A percentile compares a stretch with the other conserved stretches of the same genome.
These are phyloP conservation scores for Scaeva pyrastri DNA, from an alignment of 2,888 invertebrate species.

Conservation along the genomic window DNA sequence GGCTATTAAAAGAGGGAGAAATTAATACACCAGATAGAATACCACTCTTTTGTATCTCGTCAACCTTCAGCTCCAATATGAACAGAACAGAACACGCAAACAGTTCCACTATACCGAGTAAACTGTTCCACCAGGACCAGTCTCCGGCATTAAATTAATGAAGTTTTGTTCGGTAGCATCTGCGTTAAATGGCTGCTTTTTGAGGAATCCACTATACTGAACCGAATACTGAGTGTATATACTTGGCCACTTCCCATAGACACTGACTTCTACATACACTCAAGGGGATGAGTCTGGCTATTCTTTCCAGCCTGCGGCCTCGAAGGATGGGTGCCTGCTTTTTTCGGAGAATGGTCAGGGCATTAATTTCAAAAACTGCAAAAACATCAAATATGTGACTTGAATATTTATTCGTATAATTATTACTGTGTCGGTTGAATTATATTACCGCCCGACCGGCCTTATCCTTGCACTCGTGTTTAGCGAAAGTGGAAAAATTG, in stretches of 20 bases:
- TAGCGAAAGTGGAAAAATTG: slow-evolving; percentile 1
- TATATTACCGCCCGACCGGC: slow-evolving; percentile 45
- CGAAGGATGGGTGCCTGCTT: background rate
- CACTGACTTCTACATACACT: slow-evolving; percentile 21
- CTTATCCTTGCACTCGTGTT: no score
- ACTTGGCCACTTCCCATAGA: slow-evolving; percentile 47
- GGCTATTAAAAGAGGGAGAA: slow-evolving; percentile 62
- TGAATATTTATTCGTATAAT: slow-evolving; percentile 75
- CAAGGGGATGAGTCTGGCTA: slow-evolving; percentile 32
- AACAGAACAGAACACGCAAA: background rate
- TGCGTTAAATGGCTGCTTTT: slow-evolving; percentile 72
- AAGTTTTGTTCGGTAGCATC: slow-evolving; percentile 76
- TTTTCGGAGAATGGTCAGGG: slow-evolving; percentile 26
- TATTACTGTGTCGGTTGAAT: slow-evolving; percentile 66
- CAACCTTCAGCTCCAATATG: slow-evolving; percentile 30
- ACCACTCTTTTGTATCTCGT: slow-evolving; percentile 41
- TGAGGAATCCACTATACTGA: slow-evolving; percentile 32
- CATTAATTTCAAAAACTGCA: slow-evolving; percentile 76
- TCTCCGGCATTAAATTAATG: slow-evolving; percentile 76
- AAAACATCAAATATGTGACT: slow-evolving; percentile 76
- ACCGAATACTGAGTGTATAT: background rate
- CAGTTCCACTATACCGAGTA: background rate
- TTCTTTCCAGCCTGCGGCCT: slow-evolving; percentile 54
- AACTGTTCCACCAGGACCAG: slow-evolving; percentile 61
- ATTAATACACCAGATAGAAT: slow-evolving; percentile 70